Percentiles rank a stretch among this genome's conserved stretches.
phyloP scores from a whole-genome alignment of 2,113 vertebrate genomes.

The Illadopsis cleaveri region DNA sequence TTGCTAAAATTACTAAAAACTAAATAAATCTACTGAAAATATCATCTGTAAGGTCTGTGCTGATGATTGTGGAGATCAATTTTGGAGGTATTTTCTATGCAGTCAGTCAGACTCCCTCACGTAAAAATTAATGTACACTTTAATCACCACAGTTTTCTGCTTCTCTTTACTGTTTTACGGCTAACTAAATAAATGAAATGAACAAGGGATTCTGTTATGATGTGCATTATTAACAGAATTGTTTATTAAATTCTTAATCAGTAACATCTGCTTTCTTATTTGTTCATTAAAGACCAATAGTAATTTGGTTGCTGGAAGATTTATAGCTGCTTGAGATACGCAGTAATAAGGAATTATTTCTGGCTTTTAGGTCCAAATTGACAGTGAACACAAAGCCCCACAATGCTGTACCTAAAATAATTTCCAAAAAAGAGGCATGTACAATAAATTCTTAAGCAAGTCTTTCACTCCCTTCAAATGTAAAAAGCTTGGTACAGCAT shows the following conservation, averaged over 20 bases:
- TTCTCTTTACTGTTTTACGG: not conserved
- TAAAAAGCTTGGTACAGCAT: not conserved
- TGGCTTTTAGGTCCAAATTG: not conserved
- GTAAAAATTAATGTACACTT: rapidly evolving
- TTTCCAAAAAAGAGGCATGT: not conserved
- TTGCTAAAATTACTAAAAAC: too few relatives aligned
- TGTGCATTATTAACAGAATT: not conserved
- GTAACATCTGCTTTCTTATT: not conserved
- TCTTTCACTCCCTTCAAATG: not conserved
- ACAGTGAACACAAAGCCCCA: not conserved
- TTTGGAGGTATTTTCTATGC: not conserved
- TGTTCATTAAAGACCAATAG: not conserved
- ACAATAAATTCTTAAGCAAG: not conserved
- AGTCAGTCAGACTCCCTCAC: not conserved
- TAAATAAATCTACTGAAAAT: not conserved
- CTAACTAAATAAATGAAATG: not conserved
- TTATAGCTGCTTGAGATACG: not conserved
- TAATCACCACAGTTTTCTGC: not conserved
- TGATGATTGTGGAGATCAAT: not conserved
- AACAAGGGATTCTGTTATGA: not conserved
- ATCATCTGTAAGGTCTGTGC: rapidly evolving
- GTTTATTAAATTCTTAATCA: constrained; percentile 17
- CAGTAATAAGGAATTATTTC: not conserved
- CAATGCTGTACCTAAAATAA: not conserved
- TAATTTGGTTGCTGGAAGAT: not conserved